These are phyloP conservation scores for Podarcis cretensis DNA, from an alignment of 2,113 vertebrate species.

Conservation along the genomic window DNA sequence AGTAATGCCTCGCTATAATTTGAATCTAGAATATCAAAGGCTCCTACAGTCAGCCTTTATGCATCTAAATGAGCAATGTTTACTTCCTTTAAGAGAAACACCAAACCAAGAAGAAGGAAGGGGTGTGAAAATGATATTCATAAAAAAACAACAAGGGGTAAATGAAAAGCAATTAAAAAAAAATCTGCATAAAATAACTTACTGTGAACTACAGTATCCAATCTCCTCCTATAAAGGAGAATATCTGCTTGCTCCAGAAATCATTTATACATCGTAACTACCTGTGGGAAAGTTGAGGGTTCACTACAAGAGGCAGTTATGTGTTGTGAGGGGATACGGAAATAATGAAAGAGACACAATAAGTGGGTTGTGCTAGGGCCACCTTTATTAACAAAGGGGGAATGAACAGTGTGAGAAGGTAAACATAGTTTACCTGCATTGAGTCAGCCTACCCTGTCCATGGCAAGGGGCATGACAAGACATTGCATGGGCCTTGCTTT, in stretches of 20 bases:
- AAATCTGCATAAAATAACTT: slow-evolving; percentile 15
- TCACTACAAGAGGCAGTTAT: no score
- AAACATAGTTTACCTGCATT: no score
- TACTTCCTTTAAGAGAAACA: slow-evolving; percentile 27
- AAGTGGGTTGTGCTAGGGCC: no score
- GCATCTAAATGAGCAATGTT: slow-evolving; percentile 41
- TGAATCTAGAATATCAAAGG: slow-evolving; percentile 58
- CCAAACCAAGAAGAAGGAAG: not conserved
- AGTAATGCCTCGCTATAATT: slow-evolving; percentile 56
- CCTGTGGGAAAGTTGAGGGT: not conserved
- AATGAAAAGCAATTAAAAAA: not conserved
- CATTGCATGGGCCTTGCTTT: no score
- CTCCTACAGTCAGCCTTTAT: slow-evolving; percentile 41
- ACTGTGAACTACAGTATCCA: fast-evolving
- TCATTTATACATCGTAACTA: not conserved
- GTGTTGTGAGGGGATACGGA: no score
- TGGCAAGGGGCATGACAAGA: no score
- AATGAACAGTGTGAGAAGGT: no score
- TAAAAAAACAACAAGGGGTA: not conserved
- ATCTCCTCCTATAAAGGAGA: not conserved
- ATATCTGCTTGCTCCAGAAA: not conserved
- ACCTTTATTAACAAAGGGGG: no score
- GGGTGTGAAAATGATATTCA: slow-evolving; percentile 41
- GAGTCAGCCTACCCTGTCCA: no score
- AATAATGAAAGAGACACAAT: no score